Base-by-base conservation (phyloP, 2,888 invertebrate species). In the Neoitamus cyanurus region DNA sequence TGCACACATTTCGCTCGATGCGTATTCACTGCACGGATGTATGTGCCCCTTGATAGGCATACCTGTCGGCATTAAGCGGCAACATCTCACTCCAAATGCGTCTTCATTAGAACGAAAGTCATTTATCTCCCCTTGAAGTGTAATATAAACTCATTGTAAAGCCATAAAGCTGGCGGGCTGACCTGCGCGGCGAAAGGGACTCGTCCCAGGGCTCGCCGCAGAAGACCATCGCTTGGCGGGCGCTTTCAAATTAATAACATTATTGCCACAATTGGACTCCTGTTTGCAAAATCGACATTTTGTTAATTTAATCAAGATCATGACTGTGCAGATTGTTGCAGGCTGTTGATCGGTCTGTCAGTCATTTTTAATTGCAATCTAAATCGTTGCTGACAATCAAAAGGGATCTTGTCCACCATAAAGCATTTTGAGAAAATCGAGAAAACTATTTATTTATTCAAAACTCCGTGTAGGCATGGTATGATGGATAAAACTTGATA, bases 11-110 rank as follows among this genome's bases (percentile, higher is more conserved):
- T 28, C 6, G 1, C 48, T 31, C 20, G 7, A 9, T 80, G 30
- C 31, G 58, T 58, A 34, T 77, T 77, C 46, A 46, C 25, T 46
- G 37, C 42, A 20, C 6, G n/a, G n/a, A n/a, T n/a, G n/a, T n/a
- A n/a, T n/a, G 13, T 34, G 9, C 25, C 13, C 25, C 46, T 25
- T 9, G 37, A 77, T 30, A 34, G 31, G 34, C n/a, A 42, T 77
- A 77, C 75, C 75, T 77, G 77, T 42, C 37, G 75, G 75, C 77
- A 42, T 46, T 77, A 77, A 77, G 77, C 77, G 20, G 77, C 42
- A 77, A 77, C 77, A 77, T 77, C 77, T 77, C 46, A 77, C 77
- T 77, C 77, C 9, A 77, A 77, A 42, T 77, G 46, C 77, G 77
- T 77, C 77, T 77, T 77, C 77, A 77, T 77, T 77, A 77, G 77